Evolutionary conservation across 2,888 invertebrate genomes (phyloP), one percentile per base, ranked within the genome.

Genomic region (Drosophila affinis): DNA sequence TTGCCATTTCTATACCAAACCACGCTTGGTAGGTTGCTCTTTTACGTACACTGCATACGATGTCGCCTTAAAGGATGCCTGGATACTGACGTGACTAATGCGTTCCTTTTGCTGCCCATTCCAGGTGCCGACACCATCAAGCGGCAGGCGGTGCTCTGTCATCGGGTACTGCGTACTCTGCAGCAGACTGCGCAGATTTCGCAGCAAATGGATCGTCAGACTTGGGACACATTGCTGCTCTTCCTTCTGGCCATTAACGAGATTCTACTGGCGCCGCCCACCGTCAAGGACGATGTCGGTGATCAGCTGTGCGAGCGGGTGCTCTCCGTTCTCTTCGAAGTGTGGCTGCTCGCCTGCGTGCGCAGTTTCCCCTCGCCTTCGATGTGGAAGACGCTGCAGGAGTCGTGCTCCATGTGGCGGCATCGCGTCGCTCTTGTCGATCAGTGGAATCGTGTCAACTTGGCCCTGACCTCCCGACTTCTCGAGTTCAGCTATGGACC

Each of bases 281-380:
- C 97, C 6, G 96, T 98, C 34, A 97, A 97, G 93, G 98, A 98
- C 92, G 97, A 98, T 89, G 97, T 98, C n/a, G 97, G 97, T 0
- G 98, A 98, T 91, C 98, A 98, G 91, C 93, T 99, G 51, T 98
- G 98, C 91, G 98, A 98, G 91, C 93, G 99, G 44, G 98, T 99
- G 58, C 93, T 99, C 6, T 97, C 97, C 78, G 98, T 98, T 44
- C 94, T 99, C 61, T 97, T 99, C 92, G 98, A 98, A 93, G 95
- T 97, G 59, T 93, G 94, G 94, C 91, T 94, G 44, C 79, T 94
- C 68, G 94, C 94, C 0, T 94, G 94, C 72, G 94, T 94, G 57
- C 93, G 94, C 75, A 98, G 97, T 90, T 99, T 99, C 93, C 99
- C 99, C 1, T 96, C 98, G 4, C 99, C 99, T 7, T 97, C 98